A percentile compares a stretch with the other conserved stretches of the same genome.
Evolutionary conservation across 2,113 vertebrate species (phyloP).

Genomic region (Empidonax alnorum): DNA sequence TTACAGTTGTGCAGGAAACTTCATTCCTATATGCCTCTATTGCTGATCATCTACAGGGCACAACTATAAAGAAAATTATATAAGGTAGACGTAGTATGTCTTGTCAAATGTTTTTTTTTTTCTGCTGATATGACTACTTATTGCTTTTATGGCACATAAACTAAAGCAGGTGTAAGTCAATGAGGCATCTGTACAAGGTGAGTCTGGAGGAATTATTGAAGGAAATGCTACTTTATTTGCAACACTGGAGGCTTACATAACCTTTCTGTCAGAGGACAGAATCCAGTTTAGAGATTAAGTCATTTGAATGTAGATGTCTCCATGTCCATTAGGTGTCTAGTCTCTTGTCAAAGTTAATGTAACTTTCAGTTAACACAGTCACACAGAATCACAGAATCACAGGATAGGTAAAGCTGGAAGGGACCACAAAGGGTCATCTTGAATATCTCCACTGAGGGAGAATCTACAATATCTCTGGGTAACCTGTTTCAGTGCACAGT

Average conservation of each 20-base stretch:
- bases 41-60: neutral
- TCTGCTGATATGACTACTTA: neutral
- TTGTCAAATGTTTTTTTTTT: neutral
- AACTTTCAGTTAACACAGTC: neutral
- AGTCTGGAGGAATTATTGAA: neutral
- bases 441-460: neutral
- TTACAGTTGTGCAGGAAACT: neutral
- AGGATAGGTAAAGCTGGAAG: too few relatives aligned
- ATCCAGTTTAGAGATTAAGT: neutral
- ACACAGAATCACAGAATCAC: neutral
- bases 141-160: neutral
- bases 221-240: neutral
- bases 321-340: neutral
- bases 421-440: neutral
- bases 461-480: neutral
- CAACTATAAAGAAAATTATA: neutral
- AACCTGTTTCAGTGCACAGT: neutral
- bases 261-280: neutral
- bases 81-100: neutral
- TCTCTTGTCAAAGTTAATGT: neutral
- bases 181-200: neutral
- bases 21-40: neutral
- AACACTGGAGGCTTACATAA: neutral
- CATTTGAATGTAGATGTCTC: neutral
- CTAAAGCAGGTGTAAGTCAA: neutral